Percentiles rank a stretch among this genome's conserved stretches.
Evolutionary conservation across 1,140 invertebrate species (phyloP).

Genomic region (Stegodyphus dumicola): DNA sequence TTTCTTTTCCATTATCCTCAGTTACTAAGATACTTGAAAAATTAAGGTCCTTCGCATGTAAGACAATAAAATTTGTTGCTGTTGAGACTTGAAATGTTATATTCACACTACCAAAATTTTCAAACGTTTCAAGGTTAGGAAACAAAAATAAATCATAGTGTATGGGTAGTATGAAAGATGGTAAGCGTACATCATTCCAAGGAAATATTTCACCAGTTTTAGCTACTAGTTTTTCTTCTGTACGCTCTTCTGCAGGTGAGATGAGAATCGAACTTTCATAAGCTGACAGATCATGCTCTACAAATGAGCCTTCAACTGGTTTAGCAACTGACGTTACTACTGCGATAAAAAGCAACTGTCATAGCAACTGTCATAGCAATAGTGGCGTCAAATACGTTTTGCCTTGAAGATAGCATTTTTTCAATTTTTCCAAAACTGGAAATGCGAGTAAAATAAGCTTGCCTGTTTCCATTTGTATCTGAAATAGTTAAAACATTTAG

Average conservation of each 20-base stretch:
- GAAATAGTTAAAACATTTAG: slow-evolving; percentile 65
- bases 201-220: slow-evolving; percentile 81
- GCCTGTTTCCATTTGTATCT: slow-evolving; percentile 78
- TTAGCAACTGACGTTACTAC: slow-evolving; percentile 90
- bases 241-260: background rate
- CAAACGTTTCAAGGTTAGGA: slow-evolving; percentile 90
- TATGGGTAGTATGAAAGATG: slow-evolving; percentile 81
- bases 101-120: slow-evolving; percentile 78
- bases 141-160: slow-evolving; percentile 91
- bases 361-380: slow-evolving; percentile 79
- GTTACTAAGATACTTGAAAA: slow-evolving; percentile 77
- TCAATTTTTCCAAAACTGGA: slow-evolving; percentile 70
- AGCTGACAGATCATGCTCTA: too few relatives aligned
- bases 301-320: slow-evolving; percentile 70
- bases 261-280: slow-evolving; percentile 24
- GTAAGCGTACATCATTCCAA: slow-evolving; percentile 88
- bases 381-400: slow-evolving; percentile 82
- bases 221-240: slow-evolving; percentile 68
- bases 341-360: slow-evolving; percentile 70
- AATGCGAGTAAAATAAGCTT: slow-evolving; percentile 77
- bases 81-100: slow-evolving; percentile 76
- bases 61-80: slow-evolving; percentile 88
- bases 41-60: slow-evolving; percentile 90
- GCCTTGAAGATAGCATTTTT: slow-evolving; percentile 87
- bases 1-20: slow-evolving; percentile 54